phyloP scores from a whole-genome alignment of 2,113 vertebrate genomes.

The Lichenostomus cassidix region DNA sequence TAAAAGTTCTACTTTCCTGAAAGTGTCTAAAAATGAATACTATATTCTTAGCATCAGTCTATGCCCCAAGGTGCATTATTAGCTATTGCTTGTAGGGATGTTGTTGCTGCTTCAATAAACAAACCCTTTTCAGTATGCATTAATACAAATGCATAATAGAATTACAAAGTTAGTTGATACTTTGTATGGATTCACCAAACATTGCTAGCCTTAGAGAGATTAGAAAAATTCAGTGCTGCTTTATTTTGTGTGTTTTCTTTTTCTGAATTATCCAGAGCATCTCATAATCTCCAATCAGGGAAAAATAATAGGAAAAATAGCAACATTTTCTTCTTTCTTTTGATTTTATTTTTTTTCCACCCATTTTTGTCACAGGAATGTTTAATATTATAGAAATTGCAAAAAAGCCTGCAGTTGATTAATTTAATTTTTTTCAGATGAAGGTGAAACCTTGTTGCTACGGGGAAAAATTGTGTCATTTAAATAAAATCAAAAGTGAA shows the following conservation, averaged over 20 bases:
- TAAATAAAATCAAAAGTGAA: not conserved
- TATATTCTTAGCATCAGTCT: not conserved
- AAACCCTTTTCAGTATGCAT: slow-evolving; percentile 28
- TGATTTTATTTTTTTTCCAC: too few species aligned
- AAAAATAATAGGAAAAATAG: not conserved
- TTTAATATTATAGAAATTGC: not conserved
- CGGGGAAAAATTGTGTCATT: not conserved
- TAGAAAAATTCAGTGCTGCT: not conserved
- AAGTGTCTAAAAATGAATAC: not conserved
- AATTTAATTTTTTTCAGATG: not conserved
- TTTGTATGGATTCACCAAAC: not conserved
- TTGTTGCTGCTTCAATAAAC: slow-evolving; percentile 1
- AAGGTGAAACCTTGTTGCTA: not conserved
- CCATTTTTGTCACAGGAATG: not conserved
- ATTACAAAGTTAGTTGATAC: not conserved
- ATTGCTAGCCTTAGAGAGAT: not conserved
- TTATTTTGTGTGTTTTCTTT: not conserved
- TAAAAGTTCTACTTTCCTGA: not conserved
- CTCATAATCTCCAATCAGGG: not conserved
- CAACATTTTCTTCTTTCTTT: not conserved
- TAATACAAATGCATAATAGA: not conserved
- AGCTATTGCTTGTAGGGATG: not conserved
- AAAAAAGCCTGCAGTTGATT: not conserved
- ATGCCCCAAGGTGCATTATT: not conserved
- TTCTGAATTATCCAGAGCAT: not conserved